A percentile compares a stretch with the other conserved stretches of the same genome.
Conservation (phyloP, 2,113 vertebrate species). For the Ifrita kowaldi region DNA sequence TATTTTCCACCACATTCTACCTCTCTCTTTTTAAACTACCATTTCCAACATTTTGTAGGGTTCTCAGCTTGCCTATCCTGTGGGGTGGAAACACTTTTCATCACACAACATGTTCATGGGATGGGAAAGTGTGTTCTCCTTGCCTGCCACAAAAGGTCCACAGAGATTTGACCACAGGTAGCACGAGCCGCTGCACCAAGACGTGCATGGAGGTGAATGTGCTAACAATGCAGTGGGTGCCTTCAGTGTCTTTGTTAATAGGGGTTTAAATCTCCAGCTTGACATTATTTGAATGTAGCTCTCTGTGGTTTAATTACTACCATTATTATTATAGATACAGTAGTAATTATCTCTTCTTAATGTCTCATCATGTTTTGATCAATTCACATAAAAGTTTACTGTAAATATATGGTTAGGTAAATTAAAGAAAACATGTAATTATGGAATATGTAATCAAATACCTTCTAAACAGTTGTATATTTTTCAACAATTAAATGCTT, state of each 20-base stretch:
- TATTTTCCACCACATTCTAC: background rate
- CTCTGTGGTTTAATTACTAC: conserved; percentile 77
- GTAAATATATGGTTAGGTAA: conserved; percentile 79
- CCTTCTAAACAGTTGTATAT: conserved; percentile 56
- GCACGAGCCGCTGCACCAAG: fast-evolving
- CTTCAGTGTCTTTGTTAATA: conserved; percentile 50
- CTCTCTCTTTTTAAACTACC: background rate
- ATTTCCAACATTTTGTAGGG: background rate
- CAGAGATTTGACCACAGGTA: background rate
- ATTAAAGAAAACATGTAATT: conserved; percentile 78
- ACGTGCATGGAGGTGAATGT: fast-evolving
- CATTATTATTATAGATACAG: conserved; percentile 76
- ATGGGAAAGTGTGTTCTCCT: background rate
- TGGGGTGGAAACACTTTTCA: background rate
- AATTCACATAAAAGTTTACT: conserved; percentile 79
- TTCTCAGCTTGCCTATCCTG: fast-evolving
- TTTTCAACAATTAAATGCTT: conserved; percentile 67
- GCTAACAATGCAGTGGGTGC: conserved; percentile 5
- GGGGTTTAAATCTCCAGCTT: conserved; percentile 58
- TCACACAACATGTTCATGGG: fast-evolving
- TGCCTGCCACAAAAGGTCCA: background rate
- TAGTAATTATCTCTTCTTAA: conserved; percentile 77
- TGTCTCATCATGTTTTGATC: conserved; percentile 80
- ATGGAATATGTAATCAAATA: conserved; percentile 77
- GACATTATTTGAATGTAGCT: conserved; percentile 63